phyloP scores from a whole-genome alignment of 1,140 invertebrate genomes.

The Sminthurides bifidus region DNA sequence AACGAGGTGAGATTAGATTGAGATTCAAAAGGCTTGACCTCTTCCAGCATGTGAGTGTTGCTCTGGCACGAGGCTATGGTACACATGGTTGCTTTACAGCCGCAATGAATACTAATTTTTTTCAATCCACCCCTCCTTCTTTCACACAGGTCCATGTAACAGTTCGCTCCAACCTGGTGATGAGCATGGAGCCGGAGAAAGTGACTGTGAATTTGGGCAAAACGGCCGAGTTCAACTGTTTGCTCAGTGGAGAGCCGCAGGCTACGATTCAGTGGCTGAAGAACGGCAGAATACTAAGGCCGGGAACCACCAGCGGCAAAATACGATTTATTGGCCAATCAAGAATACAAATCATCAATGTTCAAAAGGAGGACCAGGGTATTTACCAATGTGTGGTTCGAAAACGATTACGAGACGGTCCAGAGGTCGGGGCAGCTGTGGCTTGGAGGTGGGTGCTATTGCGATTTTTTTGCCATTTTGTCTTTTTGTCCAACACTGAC shows the following conservation, averaged over 20 bases:
- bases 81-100: too few relatives aligned
- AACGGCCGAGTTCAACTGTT: slow-evolving; percentile 39
- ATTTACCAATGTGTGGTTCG: slow-evolving; percentile 45
- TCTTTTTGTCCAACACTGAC: too few relatives aligned
- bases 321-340: slow-evolving; percentile 39
- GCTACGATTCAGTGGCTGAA: slow-evolving; percentile 31
- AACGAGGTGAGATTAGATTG: slow-evolving; percentile 18
- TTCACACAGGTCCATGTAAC: slow-evolving; percentile 42
- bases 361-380: slow-evolving; percentile 39
- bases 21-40: too few relatives aligned
- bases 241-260: slow-evolving; percentile 37
- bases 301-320: slow-evolving; percentile 31
- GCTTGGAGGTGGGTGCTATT: slow-evolving; percentile 43
- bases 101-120: slow-evolving; percentile 5
- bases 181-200: slow-evolving; percentile 36
- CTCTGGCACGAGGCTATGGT: too few relatives aligned
- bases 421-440: slow-evolving; percentile 40
- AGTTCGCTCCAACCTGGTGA: slow-evolving; percentile 41
- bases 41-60: too few relatives aligned
- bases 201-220: slow-evolving; percentile 39
- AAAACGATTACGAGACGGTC: slow-evolving; percentile 37
- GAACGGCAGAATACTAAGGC: slow-evolving; percentile 34
- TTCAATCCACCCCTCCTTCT: slow-evolving; percentile 8
- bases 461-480: too few relatives aligned
- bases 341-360: slow-evolving; percentile 38